Base-by-base conservation (phyloP, 2,797 vertebrate species). In the Thunnus albacares region DNA sequence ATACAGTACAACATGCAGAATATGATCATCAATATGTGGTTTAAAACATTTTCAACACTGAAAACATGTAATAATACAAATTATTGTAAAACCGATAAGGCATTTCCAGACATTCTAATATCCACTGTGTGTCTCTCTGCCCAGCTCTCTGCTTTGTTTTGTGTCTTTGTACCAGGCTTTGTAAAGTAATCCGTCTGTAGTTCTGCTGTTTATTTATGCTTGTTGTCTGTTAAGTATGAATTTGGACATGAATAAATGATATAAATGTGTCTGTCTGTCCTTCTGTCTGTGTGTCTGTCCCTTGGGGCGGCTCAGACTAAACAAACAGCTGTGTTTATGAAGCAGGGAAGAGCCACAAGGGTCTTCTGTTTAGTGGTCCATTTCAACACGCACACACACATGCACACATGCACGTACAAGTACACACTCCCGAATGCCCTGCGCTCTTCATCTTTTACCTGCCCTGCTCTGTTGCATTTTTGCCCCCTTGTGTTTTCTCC, bases 291-390 rank as follows among this genome's bases (percentile, higher is more conserved):
- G 77, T 86, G 88, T 86, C 85, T 66, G 89, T 92, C 92, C 88
- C 91, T 77, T 18, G 85, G 88, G 91, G 75, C 71, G 33, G 77
- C 88, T 93, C 90, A 92, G 92, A 92, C 92, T 93, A 94, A 94
- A 93, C 92, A 94, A 94, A 93, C 92, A 92, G 87, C 91, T 92
- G 89, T 91, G 90, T 93, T 91, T 92, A 90, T 90, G 89, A 89
- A 89, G 88, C 85, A 84, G 77, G 70, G 84, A 89, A 91, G 90
- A 91, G 91, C 89, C 90, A 91, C 91, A 77, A 90, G 88, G 88
- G 90, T 90, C 88, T 90, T 83, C 82, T 92, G 90, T 91, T 90
- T 89, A 91, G 87, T 87, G 82, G 87, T 90, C 91, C 87, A 89
- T 92, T 90, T 94, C 88, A 89, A 78, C 83, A 76, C 86, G 82